These are phyloP conservation scores for Ormyrus rosae DNA, from an alignment of 2,888 invertebrate genomes.

Conservation along the genomic window DNA sequence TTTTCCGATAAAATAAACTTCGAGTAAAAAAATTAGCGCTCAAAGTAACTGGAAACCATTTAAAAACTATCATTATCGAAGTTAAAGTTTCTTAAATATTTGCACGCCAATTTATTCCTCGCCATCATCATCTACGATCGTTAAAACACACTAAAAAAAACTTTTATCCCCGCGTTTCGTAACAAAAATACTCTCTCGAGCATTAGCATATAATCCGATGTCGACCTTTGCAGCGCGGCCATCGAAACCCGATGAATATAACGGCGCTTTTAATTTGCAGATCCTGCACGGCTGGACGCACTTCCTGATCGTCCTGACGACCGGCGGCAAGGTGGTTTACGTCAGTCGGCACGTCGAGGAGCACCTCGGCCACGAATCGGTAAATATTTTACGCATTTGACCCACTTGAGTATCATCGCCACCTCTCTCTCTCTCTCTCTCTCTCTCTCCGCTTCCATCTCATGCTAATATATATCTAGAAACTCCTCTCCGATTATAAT, in stretches of 20 bases:
- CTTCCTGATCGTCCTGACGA: conserved; percentile 87
- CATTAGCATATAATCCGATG: background rate
- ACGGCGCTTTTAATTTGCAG: conserved; percentile 69
- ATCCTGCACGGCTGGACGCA: conserved; percentile 78
- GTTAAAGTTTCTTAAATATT: no score
- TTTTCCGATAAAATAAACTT: no score
- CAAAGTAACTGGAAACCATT: no score
- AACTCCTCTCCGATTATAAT: conserved; percentile 1
- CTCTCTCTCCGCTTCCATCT: no score
- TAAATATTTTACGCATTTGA: conserved; percentile 70
- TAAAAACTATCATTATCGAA: no score
- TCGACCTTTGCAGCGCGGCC: no score
- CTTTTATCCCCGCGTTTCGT: no score
- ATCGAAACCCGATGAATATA: background rate
- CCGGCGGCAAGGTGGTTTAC: conserved; percentile 89
- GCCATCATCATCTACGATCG: no score
- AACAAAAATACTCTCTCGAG: background rate
- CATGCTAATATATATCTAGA: background rate
- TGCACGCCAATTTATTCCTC: no score
- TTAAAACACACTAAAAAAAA: no score
- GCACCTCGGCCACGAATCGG: conserved; percentile 90
- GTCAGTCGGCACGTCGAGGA: conserved; percentile 90
- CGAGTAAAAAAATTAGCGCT: no score
- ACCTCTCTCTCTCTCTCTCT: no score
- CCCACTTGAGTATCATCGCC: conserved; percentile 2